phyloP scores from a whole-genome alignment of 2,113 vertebrate genomes.

The Riparia riparia region DNA sequence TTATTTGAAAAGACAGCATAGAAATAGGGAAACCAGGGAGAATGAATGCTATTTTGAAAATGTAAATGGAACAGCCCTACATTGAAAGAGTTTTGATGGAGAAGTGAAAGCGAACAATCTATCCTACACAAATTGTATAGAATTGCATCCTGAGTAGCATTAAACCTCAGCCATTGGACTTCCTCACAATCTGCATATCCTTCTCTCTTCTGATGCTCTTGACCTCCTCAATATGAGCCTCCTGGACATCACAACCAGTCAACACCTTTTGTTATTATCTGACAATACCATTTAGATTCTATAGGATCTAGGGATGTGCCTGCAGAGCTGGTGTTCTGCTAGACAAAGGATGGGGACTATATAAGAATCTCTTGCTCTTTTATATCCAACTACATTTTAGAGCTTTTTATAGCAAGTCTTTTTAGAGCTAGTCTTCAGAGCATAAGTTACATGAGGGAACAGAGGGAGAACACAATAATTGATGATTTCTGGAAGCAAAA shows the following conservation, averaged over 20 bases:
- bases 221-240: background rate
- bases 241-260: background rate
- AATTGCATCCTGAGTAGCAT: background rate
- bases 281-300: background rate
- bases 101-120: background rate
- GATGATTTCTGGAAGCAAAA: background rate
- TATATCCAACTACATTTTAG: background rate
- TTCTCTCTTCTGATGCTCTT: background rate
- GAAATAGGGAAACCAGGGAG: background rate
- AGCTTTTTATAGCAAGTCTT: background rate
- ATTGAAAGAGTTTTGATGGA: background rate
- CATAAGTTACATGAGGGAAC: background rate
- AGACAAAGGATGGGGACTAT: background rate
- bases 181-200: background rate
- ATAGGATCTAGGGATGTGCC: background rate
- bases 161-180: background rate
- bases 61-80: background rate
- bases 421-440: background rate
- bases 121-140: background rate
- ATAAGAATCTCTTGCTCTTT: background rate
- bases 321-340: background rate
- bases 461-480: background rate
- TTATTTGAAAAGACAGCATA: background rate
- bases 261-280: background rate
- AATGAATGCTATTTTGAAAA: background rate